Percentiles rank a stretch among this genome's conserved stretches.
phyloP scores from a whole-genome alignment of 1,140 invertebrate species.

The Nomia melanderi region DNA sequence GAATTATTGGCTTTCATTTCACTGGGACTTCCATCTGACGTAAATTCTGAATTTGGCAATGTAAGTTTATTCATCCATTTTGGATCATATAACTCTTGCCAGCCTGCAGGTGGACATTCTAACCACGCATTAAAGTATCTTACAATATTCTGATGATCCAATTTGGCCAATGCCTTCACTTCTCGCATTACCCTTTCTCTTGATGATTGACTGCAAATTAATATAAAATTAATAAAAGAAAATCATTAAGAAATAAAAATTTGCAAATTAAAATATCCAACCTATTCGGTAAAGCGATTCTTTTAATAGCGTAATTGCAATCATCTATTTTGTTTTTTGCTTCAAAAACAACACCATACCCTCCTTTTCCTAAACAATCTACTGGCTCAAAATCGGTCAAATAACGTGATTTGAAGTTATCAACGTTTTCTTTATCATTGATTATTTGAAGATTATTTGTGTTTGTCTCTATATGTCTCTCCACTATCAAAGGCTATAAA shows the following conservation, averaged over 20 bases:
- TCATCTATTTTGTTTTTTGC: constrained; percentile 97
- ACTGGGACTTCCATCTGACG: constrained; percentile 65
- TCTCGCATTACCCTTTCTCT: constrained; percentile 95
- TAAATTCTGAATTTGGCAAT: constrained; percentile 69
- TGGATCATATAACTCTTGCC: constrained; percentile 91
- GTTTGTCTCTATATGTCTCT: constrained; percentile 76
- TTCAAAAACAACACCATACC: constrained; percentile 98
- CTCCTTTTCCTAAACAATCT: constrained; percentile 93
- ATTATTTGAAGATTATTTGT: constrained; percentile 59
- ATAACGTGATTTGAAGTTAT: constrained; percentile 87
- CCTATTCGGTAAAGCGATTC: constrained; percentile 93
- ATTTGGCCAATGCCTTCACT: constrained; percentile 94
- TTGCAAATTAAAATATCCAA: constrained; percentile 73
- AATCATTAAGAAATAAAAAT: background rate
- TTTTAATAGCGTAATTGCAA: constrained; percentile 96
- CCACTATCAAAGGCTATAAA: constrained; percentile 72
- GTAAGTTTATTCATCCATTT: constrained; percentile 81
- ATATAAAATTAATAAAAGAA: constrained; percentile 1
- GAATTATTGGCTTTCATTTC: constrained; percentile 64
- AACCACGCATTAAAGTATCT: constrained; percentile 97
- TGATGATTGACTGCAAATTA: constrained; percentile 85
- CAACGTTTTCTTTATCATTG: constrained; percentile 56
- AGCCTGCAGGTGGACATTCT: constrained; percentile 92
- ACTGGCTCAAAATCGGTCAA: constrained; percentile 93
- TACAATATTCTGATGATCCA: constrained; percentile 97